These are phyloP conservation scores for Chrosomus eos DNA, from an alignment of 2,797 vertebrate species.

Conservation along the genomic window DNA sequence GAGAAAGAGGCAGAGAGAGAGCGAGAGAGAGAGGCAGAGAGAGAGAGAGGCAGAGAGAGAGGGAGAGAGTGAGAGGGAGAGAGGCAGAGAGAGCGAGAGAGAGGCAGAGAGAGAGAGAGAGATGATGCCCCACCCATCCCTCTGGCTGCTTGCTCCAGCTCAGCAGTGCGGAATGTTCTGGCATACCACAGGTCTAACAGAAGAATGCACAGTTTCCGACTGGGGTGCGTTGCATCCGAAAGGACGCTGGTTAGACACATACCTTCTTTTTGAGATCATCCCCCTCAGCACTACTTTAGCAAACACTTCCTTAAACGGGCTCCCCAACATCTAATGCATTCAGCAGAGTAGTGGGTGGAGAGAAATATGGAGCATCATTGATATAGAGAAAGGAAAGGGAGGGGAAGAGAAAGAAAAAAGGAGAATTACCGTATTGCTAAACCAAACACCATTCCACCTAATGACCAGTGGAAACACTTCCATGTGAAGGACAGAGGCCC, in stretches of 20 bases:
- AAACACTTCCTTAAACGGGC: conserved; percentile 67
- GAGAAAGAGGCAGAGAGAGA: not conserved
- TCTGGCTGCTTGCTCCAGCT: conserved; percentile 82
- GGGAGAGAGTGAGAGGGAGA: not conserved
- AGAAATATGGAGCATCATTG: conserved; percentile 11
- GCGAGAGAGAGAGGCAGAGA: conserved; percentile 46
- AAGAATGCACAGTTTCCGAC: conserved; percentile 92
- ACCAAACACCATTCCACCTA: conserved; percentile 25
- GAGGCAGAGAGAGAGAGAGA: conserved; percentile 55
- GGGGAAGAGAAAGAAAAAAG: not conserved
- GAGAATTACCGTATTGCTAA: conserved; percentile 15
- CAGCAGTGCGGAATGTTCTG: conserved; percentile 91
- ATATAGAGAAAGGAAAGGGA: not conserved
- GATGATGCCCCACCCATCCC: conserved; percentile 67
- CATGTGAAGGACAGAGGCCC: conserved; percentile 27
- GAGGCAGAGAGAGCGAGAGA: conserved; percentile 29
- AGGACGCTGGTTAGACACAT: conserved; percentile 80
- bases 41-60: conserved; percentile 56
- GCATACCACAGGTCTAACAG: conserved; percentile 83
- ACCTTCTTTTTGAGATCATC: conserved; percentile 80
- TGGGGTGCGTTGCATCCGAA: conserved; percentile 77
- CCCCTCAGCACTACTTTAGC: conserved; percentile 56
- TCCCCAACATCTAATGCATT: conserved; percentile 57
- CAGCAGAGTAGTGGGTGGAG: conserved; percentile 48
- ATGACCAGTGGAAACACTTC: conserved; percentile 2